These are phyloP conservation scores for Andrena dorsata DNA, from an alignment of 2,888 invertebrate species.

Conservation along the genomic window DNA sequence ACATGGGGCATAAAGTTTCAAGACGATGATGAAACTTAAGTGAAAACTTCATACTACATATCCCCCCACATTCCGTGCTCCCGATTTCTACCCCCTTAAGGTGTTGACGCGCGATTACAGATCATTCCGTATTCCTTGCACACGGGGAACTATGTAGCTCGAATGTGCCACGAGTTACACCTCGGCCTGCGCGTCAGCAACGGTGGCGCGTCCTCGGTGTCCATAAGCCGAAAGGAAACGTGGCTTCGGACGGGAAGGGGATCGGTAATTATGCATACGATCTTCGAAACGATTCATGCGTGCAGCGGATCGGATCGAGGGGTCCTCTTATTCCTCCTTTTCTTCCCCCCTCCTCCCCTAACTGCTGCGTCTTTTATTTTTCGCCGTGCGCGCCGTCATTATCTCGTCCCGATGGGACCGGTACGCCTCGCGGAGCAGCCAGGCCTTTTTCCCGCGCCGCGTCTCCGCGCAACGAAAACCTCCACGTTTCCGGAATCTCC, in stretches of 20 bases:
- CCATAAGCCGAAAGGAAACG: constrained; percentile 44
- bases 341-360: constrained; percentile 25
- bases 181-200: background rate
- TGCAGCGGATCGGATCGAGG: constrained; percentile 65
- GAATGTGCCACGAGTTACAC: constrained; percentile 16
- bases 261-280: constrained; percentile 70
- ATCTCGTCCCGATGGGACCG: constrained; percentile 34
- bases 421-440: constrained; percentile 10
- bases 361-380: constrained; percentile 25
- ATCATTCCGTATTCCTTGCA: constrained; percentile 1
- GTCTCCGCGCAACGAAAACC: constrained; percentile 17
- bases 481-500: constrained; percentile 25
- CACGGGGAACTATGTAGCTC: constrained; percentile 10
- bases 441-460: background rate
- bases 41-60: too few species aligned
- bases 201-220: constrained; percentile 12
- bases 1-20: too few species aligned
- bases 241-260: constrained; percentile 15
- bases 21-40: too few species aligned
- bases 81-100: too few species aligned
- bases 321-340: constrained; percentile 38
- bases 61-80: too few species aligned
- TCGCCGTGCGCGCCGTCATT: constrained; percentile 40
- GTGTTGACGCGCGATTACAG: background rate
- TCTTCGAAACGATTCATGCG: constrained; percentile 71